phyloP scores from a whole-genome alignment of 2,113 vertebrate species.

The Taxidea taxus region DNA sequence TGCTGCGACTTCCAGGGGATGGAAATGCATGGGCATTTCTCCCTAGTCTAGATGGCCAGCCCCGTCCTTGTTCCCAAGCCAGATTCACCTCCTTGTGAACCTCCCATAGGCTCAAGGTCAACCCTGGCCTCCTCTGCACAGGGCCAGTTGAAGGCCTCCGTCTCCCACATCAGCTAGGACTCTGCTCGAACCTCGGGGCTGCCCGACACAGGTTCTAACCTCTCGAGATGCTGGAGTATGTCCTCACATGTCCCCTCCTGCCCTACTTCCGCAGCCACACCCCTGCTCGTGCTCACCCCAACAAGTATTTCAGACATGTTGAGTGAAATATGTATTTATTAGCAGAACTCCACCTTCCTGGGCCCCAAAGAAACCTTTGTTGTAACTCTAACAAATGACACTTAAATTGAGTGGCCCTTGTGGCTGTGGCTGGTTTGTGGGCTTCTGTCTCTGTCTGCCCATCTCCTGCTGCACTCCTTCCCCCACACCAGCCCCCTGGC shows the following conservation, averaged over 20 bases:
- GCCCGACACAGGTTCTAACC: fast-evolving
- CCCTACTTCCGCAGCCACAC: fast-evolving
- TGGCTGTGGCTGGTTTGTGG: neutral
- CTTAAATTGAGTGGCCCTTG: neutral
- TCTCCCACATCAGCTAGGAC: neutral
- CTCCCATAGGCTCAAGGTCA: neutral
- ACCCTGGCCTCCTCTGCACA: fast-evolving
- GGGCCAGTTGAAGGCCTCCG: fast-evolving
- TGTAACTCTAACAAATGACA: neutral
- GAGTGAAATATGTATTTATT: neutral
- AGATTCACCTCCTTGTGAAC: neutral
- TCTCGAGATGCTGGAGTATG: neutral
- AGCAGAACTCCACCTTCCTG: neutral
- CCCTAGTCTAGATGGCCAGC: neutral
- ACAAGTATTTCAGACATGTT: neutral
- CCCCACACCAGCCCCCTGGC: fast-evolving
- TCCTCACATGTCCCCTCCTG: neutral
- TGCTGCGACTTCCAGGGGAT: neutral
- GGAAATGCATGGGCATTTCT: neutral
- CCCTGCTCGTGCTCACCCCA: neutral
- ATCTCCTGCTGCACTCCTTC: neutral
- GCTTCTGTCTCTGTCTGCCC: neutral
- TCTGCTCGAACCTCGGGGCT: neutral
- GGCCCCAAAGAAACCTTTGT: neutral
- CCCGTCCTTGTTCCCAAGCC: neutral